Evolutionary conservation across 2,113 vertebrate species (phyloP).

Genomic region (Peromyscus maniculatus): DNA sequence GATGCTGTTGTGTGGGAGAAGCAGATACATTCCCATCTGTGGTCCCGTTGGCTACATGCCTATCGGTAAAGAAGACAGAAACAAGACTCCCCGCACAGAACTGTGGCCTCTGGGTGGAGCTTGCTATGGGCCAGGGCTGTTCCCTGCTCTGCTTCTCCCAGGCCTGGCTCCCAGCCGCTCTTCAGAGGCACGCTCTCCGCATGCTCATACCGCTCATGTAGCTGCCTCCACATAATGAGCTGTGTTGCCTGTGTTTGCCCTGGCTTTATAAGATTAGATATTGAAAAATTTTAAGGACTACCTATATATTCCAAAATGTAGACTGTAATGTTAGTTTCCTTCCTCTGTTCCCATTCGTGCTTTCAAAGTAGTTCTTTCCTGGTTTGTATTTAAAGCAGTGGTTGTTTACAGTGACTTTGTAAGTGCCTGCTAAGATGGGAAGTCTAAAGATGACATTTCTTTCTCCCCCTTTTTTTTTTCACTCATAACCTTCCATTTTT

Average conservation of each 20-base stretch:
- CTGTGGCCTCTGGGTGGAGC: neutral
- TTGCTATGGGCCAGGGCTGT: neutral
- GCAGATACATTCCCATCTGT: too few relatives aligned
- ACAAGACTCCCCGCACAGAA: neutral
- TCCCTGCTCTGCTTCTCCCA: fast-evolving
- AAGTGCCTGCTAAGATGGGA: neutral
- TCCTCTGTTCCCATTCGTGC: neutral
- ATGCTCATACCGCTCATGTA: too few relatives aligned
- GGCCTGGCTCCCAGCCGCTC: neutral
- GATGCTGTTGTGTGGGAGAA: neutral
- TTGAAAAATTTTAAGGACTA: neutral
- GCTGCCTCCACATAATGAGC: neutral
- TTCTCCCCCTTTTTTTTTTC: neutral
- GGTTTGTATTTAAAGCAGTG: neutral
- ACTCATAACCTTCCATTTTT: neutral
- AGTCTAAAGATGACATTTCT: neutral
- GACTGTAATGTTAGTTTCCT: neutral
- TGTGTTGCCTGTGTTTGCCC: neutral
- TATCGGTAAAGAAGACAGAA: neutral
- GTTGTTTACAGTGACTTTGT: neutral
- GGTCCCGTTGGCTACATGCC: neutral
- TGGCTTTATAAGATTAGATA: neutral
- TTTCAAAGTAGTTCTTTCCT: neutral
- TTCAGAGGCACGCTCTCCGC: neutral
- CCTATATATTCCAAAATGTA: neutral